Base-by-base conservation (phyloP, 2,797 vertebrate genomes). In the Tachyglossus aculeatus region DNA sequence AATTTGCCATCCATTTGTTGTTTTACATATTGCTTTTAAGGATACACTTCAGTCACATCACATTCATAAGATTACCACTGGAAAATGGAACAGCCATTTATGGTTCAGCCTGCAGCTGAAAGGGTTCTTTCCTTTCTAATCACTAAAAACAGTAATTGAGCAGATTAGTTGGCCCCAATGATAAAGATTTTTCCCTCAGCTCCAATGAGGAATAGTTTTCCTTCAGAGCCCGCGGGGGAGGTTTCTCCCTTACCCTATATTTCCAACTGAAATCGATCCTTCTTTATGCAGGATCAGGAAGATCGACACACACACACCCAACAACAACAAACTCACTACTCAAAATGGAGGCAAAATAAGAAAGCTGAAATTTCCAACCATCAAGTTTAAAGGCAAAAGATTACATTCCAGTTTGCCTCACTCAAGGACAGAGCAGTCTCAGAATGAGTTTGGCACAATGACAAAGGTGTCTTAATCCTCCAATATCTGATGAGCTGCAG, bases 101-200 rank as follows among this genome's bases (percentile, higher is more conserved):
- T 25, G 40, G 31, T 53, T 54, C 39, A 80, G 34, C n/a, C 56
- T 36, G 34, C 8, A 55, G 52, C 1, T 34, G 56, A 74, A 39
- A 18, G 71, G 61, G 25, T 50, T 76, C 66, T 87, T 77, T 66
- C 33, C 63, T 77, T 81, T 52, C 47, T 66, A 31, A 62, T 67
- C 69, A 65, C 44, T 47, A 24, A 77, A 54, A 77, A 7, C 18
- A 82, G 24, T n/a, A 64, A 2, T 0, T 57, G 22, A 56, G 63
- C 38, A 58, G 47, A 50, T 71, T 55, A 68, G 25, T 6, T 43
- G 59, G 62, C 5, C 25, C 61, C 48, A 65, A 36, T 27, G 1
- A 71, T 44, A n/a, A 73, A 80, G 3, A 63, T 33, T 4, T 22
- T 80, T 76, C 71, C 74, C 21, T 18, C 80, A 10, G 24, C 62